These are phyloP conservation scores for Rotaria socialis DNA, from an alignment of 2,888 invertebrate species.

Conservation along the genomic window DNA sequence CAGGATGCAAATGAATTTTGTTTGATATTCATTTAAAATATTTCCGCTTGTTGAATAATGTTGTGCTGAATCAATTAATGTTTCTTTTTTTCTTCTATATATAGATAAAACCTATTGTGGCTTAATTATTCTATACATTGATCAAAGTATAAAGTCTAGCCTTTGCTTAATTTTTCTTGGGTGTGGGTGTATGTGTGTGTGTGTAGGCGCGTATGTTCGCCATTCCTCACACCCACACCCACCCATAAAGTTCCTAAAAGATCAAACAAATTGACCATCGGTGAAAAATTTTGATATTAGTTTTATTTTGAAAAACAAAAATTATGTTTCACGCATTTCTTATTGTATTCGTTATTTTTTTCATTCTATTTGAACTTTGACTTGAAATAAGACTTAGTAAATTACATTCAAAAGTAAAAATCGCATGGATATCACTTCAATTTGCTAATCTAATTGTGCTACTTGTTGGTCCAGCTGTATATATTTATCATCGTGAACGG, in stretches of 20 bases:
- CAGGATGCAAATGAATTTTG: too few relatives aligned
- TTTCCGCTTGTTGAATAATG: too few relatives aligned
- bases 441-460: constrained; percentile 34
- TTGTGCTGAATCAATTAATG: too few relatives aligned
- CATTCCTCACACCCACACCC: too few relatives aligned
- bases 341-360: not conserved
- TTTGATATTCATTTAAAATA: too few relatives aligned
- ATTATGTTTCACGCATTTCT: not conserved
- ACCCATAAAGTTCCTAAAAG: constrained; percentile 42
- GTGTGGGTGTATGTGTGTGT: too few relatives aligned
- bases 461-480: constrained; percentile 38
- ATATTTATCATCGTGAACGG: constrained; percentile 41
- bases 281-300: not conserved
- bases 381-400: not conserved
- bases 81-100: too few relatives aligned
- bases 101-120: too few relatives aligned
- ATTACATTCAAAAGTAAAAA: not conserved
- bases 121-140: too few relatives aligned
- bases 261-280: constrained; percentile 45
- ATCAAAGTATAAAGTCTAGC: too few relatives aligned
- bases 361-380: not conserved
- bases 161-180: too few relatives aligned
- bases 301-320: not conserved
- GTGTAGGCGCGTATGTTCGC: too few relatives aligned
- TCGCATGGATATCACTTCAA: not conserved